Base-by-base conservation (phyloP, 2,888 invertebrate species). In the Chorisops tibialis region DNA sequence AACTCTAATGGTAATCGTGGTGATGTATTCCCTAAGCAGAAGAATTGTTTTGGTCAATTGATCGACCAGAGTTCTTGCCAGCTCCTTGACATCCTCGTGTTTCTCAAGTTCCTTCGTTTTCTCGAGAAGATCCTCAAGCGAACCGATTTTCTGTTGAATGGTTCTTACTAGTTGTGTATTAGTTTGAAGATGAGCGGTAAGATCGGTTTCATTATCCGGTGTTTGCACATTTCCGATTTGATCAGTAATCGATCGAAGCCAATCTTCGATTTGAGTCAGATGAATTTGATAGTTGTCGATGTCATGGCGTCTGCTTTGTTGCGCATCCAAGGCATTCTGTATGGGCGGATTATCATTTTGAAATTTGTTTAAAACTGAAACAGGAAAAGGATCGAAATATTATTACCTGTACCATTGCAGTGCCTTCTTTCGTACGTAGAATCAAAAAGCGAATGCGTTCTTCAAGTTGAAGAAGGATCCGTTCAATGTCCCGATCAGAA, bases 401-500 rank as follows among this genome's bases (percentile, higher is more conserved):
- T 71, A 71, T 71, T 69, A 79, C 79, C 69, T 81, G 79, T 59
- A 83, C 74, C 67, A 78, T 76, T 43, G 73, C 75, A 39, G 84
- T 81, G 64, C 89, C 88, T 73, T 87, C 84, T 59, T 87, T 83
- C 0, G 89, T 87, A 71, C 90, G 87, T 1, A 82, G 80, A 59
- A 88, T 74, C 39, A 92, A 80, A 60, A 83, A 82, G 56, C 83
- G 80, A 64, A 91, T 86, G 67, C 86, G 83, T 51, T 84, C 82
- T 68, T 83, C 82, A 70, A 89, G 83, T 51, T 74, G 74, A 68
- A 70, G 73, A 0, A 77, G 69, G 48, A 72, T 50, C 18, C 76
- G 73, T 60, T 75, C 75, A 1, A 73, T 83, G 70, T 88, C 89
- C 41, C 81, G 76, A 76, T 89, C 89, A 61, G 83, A 82, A 14